Evolutionary conservation across 2,888 invertebrate species (phyloP), one percentile per base, ranked within the genome.

Genomic region (Drosophila phalerata): DNA sequence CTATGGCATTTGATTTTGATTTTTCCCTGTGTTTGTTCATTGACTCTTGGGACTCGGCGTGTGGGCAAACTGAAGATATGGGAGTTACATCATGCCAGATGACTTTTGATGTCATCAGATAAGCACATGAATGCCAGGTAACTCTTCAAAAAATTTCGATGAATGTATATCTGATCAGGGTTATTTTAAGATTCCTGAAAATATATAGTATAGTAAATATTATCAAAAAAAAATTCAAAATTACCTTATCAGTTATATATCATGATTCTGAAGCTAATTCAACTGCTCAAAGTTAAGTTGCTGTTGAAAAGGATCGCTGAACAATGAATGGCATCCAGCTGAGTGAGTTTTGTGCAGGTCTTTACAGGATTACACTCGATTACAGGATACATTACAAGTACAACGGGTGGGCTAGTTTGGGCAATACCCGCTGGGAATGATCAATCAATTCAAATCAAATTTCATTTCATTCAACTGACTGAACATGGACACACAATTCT

Each of bases 401-500:
- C 68, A 48, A 69, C 72, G 77, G 78, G 73, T 63, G 78, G 78
- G 56, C 76, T 10, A 43, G 34, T 22, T 37, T 13, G 15, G 43
- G 65, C 49, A 68, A 63, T 81, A 86, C 92, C 92, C 92, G 89
- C 89, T 87, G 92, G 92, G 92, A 89, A 88, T 91, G 92, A 92
- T 92, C 92, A 92, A 92, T 92, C 92, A 92, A 91, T 84, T 90
- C 90, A 86, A 89, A 83, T 79, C 80, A 79, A 75, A 88, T 83
- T 88, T 77, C 73, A 84, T 83, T 83, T 73, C 61, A 69, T 84
- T 52, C 76, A 69, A 49, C 52, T 66, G 69, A 88, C 55, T 69
- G 83, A 72, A 49, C 74, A 62, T 66, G 42, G 49, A 57, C 53
- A 56, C 32, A 52, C 63, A 63, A 42, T 17, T 53, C 30, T 42